Evolutionary conservation across 2,888 invertebrate genomes (phyloP), one percentile per base, ranked within the genome.

Genomic region (Philereme vetulata): DNA sequence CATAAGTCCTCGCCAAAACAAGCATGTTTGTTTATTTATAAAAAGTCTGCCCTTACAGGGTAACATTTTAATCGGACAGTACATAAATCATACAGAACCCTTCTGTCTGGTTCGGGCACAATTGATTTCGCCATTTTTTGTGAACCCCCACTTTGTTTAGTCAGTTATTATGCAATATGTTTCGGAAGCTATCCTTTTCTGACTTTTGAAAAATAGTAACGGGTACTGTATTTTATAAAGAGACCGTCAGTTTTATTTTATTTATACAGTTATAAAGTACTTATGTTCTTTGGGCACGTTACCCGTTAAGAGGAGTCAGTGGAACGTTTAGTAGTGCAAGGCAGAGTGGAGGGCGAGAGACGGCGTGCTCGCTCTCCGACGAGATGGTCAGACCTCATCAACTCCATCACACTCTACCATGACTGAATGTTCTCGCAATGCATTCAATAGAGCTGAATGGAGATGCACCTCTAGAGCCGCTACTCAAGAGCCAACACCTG

Each of bases 31-130:
- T n/a, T 46, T n/a, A 4, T 35, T 4, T 10, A 9, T 42, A 57
- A 57, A 53, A 53, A 50, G 10, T 35, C 45, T 9, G 43, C 55
- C 42, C 51, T 34, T 8, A 38, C 8, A 10, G 47, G 61, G 35
- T 62, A 60, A 66, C 62, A 65, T 85, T 86, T 86, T 85, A 88
- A 88, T 87, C 82, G 79, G 49, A 57, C 52, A 32, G 32, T 60
- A 65, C 71, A 85, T 89, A 87, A 88, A 88, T 89, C 90, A 88
- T 80, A 71, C 62, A 64, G 70, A 70, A 80, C 76, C 78, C 77
- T 57, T 67, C 38, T 38, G 68, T 36, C 66, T 69, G 76, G 38
- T 45, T 72, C 77, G 56, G 60, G 64, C 76, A 74, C 84, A 80
- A 84, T 82, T 85, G 88, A 84, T 84, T 77, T 52, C 51, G 54